Base-by-base conservation (phyloP, 2,888 invertebrate species). In the Coleophora deauratella region DNA sequence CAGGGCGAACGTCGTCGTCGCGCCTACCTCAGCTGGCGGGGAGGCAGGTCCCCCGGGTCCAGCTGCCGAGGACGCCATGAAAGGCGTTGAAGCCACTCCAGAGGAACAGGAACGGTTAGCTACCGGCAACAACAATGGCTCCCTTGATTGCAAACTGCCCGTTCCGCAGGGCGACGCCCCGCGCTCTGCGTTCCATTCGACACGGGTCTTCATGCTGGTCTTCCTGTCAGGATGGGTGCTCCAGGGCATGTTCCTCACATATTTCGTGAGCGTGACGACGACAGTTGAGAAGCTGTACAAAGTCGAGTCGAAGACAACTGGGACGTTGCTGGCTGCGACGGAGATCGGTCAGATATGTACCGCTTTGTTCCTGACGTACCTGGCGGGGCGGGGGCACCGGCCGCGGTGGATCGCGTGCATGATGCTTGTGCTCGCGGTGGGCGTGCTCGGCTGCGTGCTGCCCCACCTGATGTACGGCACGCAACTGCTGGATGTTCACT, bases 391-490 rank as follows among this genome's bases (percentile, higher is more conserved):
- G 53, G 96, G 96, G 8, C 96, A 97, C 79, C 88, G 96, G 55
- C 97, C 97, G 38, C 91, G 95, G 51, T 96, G 96, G 96, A 97
- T 97, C 59, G 96, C 94, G 39, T 93, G 94, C 86, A 95, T 96
- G 78, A 96, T 96, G 94, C 88, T 95, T 35, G 88, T 97, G 51
- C 93, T 96, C 68, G 94, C 95, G 8, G 88, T 93, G 33, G 94
- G 95, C 28, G 92, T 95, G 42, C 91, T 96, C 56, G 91, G 94
- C 34, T 95, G 95, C 68, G 93, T 96, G 48, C 77, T 95, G 71
- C 96, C 96, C 31, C 96, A 97, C 79, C 91, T 95, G 65, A 87
- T 95, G 57, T 95, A 93, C 64, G 95, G 95, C 50, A 89, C 91
- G 58, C 89, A 90, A 64, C 79, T 94, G 55, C 90, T 92, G 41